Evolutionary conservation across 1,140 invertebrate genomes (phyloP).

Genomic region (Batillaria attramentaria): DNA sequence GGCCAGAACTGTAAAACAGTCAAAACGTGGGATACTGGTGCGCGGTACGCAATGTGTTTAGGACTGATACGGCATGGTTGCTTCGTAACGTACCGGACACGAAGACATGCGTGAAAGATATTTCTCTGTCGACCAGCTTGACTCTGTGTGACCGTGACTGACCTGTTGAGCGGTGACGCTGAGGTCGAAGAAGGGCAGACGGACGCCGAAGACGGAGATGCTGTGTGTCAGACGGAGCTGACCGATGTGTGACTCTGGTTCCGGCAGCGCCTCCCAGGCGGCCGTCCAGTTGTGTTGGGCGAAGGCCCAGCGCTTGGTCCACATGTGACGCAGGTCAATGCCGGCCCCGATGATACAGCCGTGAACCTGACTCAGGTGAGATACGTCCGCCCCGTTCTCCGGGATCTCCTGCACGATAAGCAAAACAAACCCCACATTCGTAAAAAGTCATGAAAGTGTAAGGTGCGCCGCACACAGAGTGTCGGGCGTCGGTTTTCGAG

Average conservation of each 20-base stretch:
- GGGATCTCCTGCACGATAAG: slow-evolving; percentile 84
- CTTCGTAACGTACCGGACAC: no score
- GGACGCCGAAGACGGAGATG: slow-evolving; percentile 75
- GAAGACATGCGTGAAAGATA: neutral
- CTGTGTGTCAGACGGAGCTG: slow-evolving; percentile 76
- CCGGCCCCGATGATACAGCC: slow-evolving; percentile 77
- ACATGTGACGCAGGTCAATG: slow-evolving; percentile 71
- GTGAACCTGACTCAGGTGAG: slow-evolving; percentile 84
- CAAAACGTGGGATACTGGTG: no score
- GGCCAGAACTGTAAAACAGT: no score
- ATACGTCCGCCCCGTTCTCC: slow-evolving; percentile 90
- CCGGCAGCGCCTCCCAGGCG: slow-evolving; percentile 65
- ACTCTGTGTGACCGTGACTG: slow-evolving; percentile 27
- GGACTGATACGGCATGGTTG: no score
- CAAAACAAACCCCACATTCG: neutral
- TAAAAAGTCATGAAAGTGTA: neutral
- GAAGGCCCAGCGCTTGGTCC: slow-evolving; percentile 66
- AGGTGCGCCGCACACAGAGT: no score
- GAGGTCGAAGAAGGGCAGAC: slow-evolving; percentile 73
- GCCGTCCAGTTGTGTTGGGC: slow-evolving; percentile 71
- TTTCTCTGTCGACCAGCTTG: neutral
- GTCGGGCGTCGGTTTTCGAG: no score
- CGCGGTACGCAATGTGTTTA: no score
- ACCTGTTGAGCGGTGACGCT: slow-evolving; percentile 77
- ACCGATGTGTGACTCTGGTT: slow-evolving; percentile 76